Evolutionary conservation across 2,888 invertebrate genomes (phyloP), one percentile per base, ranked within the genome.

Genomic region (Imbricaverruca yamaguchii): DNA sequence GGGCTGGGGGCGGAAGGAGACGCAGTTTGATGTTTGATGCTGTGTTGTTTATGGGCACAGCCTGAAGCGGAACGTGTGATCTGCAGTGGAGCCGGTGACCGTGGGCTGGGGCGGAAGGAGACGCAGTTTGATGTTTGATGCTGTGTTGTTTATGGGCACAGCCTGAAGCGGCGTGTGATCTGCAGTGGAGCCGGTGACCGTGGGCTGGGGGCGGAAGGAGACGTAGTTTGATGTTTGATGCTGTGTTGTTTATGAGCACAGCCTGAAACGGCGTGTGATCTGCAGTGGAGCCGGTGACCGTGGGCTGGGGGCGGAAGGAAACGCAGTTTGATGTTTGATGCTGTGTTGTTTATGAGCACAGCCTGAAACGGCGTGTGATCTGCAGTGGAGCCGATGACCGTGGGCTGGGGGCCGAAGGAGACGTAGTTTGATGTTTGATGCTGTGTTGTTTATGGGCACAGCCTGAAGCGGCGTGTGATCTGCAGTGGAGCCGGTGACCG

Each of bases 271-370:
- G 8, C n/a, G 1, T 7, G n/a, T 6, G 15, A 12, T 4, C 67
- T 13, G 13, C 69, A 69, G 74, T 74, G 74, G 85, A 83, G 86
- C 93, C 94, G 85, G 90, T 96, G 7, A 93, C 92, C 84, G 94
- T 97, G 67, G 98, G 97, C 7, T 98, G 98, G 98, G 98, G 98
- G 0, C 95, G 94, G 83, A 94, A 95, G 86, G 94, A 94, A 87
- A n/a, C n/a, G n/a, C n/a, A n/a, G n/a, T n/a, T n/a, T n/a, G n/a
- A n/a, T n/a, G n/a, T n/a, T n/a, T n/a, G n/a, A n/a, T n/a, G n/a
- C n/a, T 65, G n/a, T 65, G 65, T 18, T 23, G 11, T 18, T 65
- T 2, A 23, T 8, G 18, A 1, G 15, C n/a, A 18, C 23, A 61
- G 7, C n/a, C 18, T 13, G 23, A 13, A 11, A 23, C 23, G 3